Evolutionary conservation across 2,113 vertebrate genomes (phyloP), one percentile per base, ranked within the genome.

Genomic region (Holacanthus passer): DNA sequence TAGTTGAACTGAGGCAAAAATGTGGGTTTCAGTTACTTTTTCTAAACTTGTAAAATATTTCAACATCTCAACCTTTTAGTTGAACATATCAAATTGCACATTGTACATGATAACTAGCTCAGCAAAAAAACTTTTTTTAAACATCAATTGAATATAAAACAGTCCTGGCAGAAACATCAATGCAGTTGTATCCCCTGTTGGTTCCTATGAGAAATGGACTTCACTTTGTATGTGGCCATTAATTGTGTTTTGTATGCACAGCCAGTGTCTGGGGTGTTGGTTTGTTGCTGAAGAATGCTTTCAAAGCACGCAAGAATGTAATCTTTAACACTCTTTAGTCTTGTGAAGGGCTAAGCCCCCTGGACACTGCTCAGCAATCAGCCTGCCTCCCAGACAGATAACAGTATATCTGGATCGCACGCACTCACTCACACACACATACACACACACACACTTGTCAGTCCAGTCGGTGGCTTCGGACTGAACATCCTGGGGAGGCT

Each of bases 241-340:
- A 85, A 86, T 90, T 91, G 79, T 86, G 64, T 87, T 90, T 83
- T 87, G 81, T 77, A 85, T 87, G 80, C 86, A 81, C 73, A 87
- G 84, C 50, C 58, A 60, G 79, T 47, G 83, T 91, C 93, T 86
- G 70, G 89, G 90, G 87, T 86, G 73, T 90, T 87, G 87, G 90
- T 89, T 88, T 91, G 87, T 89, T 86, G 77, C 83, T 92, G 84
- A 92, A 93, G 88, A 93, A 92, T 91, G 88, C 88, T 87, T 91
- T 91, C 82, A 90, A 87, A 92, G 87, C 88, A 88, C 78, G 66
- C 83, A 81, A 91, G 79, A 81, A 88, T 90, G 91, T 92, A 93
- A 94, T 93, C 92, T 92, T 91, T 87, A 92, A 88, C 85, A 90
- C 86, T 88, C 91, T 93, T 92, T 91, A 91, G 91, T 88, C 81